Conservation (phyloP, 1,140 invertebrate species). For the Thrips palmi region DNA sequence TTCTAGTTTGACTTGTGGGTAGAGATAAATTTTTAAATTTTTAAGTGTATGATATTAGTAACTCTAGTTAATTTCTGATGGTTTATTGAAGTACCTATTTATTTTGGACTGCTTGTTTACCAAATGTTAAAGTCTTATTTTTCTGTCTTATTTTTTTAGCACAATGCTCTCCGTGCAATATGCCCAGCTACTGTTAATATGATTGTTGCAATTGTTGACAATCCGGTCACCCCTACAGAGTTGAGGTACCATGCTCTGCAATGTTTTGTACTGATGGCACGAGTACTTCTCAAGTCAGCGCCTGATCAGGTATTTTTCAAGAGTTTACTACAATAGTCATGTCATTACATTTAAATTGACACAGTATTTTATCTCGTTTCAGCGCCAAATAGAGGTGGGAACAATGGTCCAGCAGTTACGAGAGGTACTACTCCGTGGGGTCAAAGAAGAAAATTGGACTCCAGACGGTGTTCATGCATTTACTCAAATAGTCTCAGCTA, state of each 20-base stretch:
- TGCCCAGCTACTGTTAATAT: slow-evolving; percentile 40
- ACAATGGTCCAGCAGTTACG: slow-evolving; percentile 29
- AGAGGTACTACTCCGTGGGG: slow-evolving; percentile 4
- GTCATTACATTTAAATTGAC: slow-evolving; percentile 7
- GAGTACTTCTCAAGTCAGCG: slow-evolving; percentile 32
- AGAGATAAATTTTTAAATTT: too few relatives aligned
- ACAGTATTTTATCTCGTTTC: slow-evolving; percentile 14
- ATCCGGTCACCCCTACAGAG: slow-evolving; percentile 20
- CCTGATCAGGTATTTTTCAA: slow-evolving; percentile 31
- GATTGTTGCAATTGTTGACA: slow-evolving; percentile 28
- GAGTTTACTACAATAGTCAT: slow-evolving; percentile 2
- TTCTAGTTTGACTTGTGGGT: too few relatives aligned
- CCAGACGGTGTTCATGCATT: slow-evolving; percentile 5
- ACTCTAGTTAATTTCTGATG: neutral
- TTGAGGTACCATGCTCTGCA: slow-evolving; percentile 28
- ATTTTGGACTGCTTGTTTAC: slow-evolving; percentile 5
- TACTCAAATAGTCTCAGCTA: slow-evolving; percentile 6
- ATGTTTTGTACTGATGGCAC: slow-evolving; percentile 35
- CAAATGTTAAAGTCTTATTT: slow-evolving; percentile 4
- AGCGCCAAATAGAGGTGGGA: slow-evolving; percentile 38
- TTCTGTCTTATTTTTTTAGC: slow-evolving; percentile 23
- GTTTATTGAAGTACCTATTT: neutral
- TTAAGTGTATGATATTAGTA: neutral
- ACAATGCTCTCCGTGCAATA: slow-evolving; percentile 37
- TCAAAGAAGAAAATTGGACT: neutral